A percentile compares a stretch with the other conserved stretches of the same genome.
phyloP scores from a whole-genome alignment of 2,113 vertebrate genomes.

The Spheniscus mendiculus region DNA sequence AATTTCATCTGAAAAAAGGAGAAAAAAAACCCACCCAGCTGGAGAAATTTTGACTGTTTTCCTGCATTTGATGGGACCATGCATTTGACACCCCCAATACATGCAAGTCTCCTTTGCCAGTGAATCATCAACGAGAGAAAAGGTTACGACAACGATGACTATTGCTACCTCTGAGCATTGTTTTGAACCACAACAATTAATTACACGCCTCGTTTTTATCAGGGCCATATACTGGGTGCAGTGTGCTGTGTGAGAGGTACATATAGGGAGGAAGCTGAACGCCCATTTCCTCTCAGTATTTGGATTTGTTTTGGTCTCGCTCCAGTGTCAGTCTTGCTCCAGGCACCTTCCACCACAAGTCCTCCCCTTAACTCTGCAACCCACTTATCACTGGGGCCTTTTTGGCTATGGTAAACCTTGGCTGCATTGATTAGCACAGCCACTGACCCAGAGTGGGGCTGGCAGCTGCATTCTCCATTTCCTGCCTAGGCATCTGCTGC shows the following conservation, averaged over 20 bases:
- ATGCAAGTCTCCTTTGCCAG: background rate
- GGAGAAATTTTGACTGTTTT: background rate
- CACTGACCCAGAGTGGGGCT: constrained; percentile 39
- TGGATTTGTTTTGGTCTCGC: constrained; percentile 30
- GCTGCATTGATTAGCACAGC: background rate
- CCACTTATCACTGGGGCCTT: background rate
- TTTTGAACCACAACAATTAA: background rate
- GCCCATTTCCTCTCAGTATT: constrained; percentile 63
- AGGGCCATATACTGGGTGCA: background rate
- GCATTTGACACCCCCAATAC: background rate
- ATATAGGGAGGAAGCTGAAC: constrained; percentile 53
- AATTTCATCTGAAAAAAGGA: background rate
- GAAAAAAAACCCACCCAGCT: fast-evolving
- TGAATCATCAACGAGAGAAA: background rate
- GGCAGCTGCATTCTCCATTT: constrained; percentile 79
- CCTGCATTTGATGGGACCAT: background rate
- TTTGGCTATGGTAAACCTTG: background rate
- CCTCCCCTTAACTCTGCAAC: background rate
- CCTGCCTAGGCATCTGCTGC: constrained; percentile 85
- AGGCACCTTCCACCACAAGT: constrained; percentile 38
- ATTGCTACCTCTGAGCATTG: background rate
- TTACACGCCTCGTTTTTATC: background rate
- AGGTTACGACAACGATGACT: background rate
- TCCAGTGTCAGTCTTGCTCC: constrained; percentile 16
- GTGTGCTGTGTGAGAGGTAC: constrained; percentile 17